Evolutionary conservation across 2,888 invertebrate species (phyloP), one percentile per base, ranked within the genome.

Genomic region (Morpho deidamia): DNA sequence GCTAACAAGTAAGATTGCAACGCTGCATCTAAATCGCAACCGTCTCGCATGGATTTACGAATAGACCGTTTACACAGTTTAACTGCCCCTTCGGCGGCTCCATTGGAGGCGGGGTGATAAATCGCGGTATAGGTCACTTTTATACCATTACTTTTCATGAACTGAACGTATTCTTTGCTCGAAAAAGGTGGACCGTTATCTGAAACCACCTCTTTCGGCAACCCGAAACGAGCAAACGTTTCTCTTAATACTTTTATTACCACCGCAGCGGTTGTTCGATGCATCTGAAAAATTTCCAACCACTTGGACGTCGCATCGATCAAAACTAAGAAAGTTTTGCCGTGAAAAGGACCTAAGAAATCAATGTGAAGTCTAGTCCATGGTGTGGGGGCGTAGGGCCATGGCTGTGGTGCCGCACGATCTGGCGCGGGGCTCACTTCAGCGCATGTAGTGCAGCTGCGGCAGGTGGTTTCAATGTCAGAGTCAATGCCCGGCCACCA

Each of bases 171-270:
- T 14, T 65, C 63, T 5, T 12, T 9, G 0, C 60, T 58, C 7
- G 48, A 39, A 49, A 66, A 70, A 8, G 67, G 68, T 35, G 66
- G 65, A 3, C 66, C 67, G 10, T 64, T 61, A 43, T 66, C 66
- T 1, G 65, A 60, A 7, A 64, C 61, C 7, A 68, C 32, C 41
- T 66, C 63, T n/a, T 47, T 52, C 8, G 67, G 64, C 7, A 68
- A 37, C 0, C 67, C 67, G 35, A 63, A 68, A 34, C 62, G 34
- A 8, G 64, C 56, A 53, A 66, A 68, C 8, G 63, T 40, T 11
- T 53, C 33, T n/a, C 62, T 35, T 7, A 68, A 52, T n/a, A 49
- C 9, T 32, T 55, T 45, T 33, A 62, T 63, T 4, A 58, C 55
- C 7, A 33, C 44, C 0, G 49, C 32, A 0, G 54, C 34, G 8